Base-by-base conservation (phyloP, 1,140 invertebrate species). In the Pseudomyrmex dendroicus region DNA sequence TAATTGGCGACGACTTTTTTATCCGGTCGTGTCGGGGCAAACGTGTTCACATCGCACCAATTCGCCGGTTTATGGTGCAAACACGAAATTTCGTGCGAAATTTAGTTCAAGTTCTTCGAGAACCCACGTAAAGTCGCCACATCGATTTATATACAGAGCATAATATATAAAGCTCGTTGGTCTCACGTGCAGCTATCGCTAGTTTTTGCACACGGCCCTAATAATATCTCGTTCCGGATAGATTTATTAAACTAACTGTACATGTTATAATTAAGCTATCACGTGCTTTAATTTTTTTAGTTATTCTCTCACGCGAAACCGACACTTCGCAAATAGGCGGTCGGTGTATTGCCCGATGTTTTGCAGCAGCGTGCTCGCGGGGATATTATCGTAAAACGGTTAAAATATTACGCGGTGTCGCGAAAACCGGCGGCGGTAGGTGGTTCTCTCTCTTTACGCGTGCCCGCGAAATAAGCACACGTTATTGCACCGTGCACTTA, bases 401-500 rank as follows among this genome's bases (percentile, higher is more conserved):
- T 3, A 59, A 80, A 72, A 80, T 80, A 72, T 80, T 72, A 59
- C 15, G n/a, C 66, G 22, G 35, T 46, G 15, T 56, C 17, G 52
- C 15, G 13, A 63, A 4, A 63, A 46, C 46, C 12, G 59, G 8
- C 10, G 46, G 15, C 3, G 2, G 1, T 35, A 7, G 35, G 35
- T 13, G 35, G 35, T 13, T 68, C 17, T 9, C 25, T 25, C 50
- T 72, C 59, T 59, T 57, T 77, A 50, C 35, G 52, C 52, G 17
- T 35, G 57, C 48, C 48, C 54, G 61, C 9, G 22, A 25, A 66
- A 87, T 85, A 83, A 88, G 67, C 63, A 85, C 52, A 64, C 84
- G 86, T 88, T 88, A 88, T 88, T 88, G 78, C 78, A 59, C n/a
- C 13, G 59, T 85, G 84, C 83, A 85, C 86, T 88, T 83, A 85